These are phyloP conservation scores for Tolmerus cingulatus DNA, from an alignment of 2,888 invertebrate genomes.

Conservation along the genomic window DNA sequence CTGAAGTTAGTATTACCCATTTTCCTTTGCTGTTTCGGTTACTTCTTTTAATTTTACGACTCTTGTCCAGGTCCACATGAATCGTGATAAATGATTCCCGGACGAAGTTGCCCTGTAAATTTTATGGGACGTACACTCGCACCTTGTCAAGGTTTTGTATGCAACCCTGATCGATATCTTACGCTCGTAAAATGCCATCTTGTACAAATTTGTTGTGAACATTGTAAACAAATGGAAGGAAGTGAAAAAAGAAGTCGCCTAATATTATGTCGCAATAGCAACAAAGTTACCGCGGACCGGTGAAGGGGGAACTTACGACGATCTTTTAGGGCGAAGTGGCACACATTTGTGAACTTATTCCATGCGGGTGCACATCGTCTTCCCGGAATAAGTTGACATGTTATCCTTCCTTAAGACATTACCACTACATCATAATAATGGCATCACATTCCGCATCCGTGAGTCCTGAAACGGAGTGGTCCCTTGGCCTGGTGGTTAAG, in stretches of 20 bases:
- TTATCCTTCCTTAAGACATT: slow-evolving; percentile 13
- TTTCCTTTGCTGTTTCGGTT: neutral
- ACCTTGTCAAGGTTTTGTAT: neutral
- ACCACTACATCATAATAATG: slow-evolving; percentile 21
- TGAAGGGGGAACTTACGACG: neutral
- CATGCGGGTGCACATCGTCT: neutral
- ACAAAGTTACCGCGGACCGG: neutral
- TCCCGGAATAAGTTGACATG: neutral
- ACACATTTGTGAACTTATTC: neutral
- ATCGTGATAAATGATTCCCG: neutral
- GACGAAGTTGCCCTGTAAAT: neutral
- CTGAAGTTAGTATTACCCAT: neutral
- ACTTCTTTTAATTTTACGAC: neutral
- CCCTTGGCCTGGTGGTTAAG: neutral
- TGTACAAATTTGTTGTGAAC: neutral
- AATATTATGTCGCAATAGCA: neutral
- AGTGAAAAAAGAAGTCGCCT: neutral
- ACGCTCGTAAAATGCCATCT: neutral
- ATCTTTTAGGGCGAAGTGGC: neutral
- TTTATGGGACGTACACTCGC: neutral
- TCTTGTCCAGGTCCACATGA: neutral
- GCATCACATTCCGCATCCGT: slow-evolving; percentile 5
- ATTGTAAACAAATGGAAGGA: neutral
- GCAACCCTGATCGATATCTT: neutral
- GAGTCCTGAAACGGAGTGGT: neutral